phyloP scores from a whole-genome alignment of 2,888 invertebrate species.

The Cepaea hortensis region DNA sequence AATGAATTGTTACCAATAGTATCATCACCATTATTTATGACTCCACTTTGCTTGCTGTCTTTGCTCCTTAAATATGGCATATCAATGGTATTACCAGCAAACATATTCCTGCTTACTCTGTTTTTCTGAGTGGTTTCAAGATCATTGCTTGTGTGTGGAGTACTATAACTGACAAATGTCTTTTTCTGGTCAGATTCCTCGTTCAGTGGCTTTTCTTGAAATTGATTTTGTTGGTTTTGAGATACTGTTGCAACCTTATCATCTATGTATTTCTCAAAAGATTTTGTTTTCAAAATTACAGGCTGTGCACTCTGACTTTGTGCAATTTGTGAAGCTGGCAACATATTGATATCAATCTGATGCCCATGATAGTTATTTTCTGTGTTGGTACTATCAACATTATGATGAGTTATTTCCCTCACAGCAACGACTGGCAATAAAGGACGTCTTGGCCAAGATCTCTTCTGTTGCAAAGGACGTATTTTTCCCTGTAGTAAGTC shows the following conservation, averaged over 20 bases:
- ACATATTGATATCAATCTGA: neutral
- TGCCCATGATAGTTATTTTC: neutral
- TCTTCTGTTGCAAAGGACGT: constrained; percentile 22
- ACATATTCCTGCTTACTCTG: neutral
- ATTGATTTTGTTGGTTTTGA: neutral
- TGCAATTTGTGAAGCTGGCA: neutral
- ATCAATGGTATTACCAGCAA: neutral
- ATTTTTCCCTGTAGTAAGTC: constrained; percentile 37
- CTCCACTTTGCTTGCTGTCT: neutral
- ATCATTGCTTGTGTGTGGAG: neutral
- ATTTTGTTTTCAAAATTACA: neutral
- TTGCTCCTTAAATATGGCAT: neutral
- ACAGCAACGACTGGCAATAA: neutral
- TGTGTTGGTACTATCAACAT: neutral
- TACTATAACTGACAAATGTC: neutral
- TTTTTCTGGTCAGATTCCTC: neutral
- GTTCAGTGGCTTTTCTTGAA: neutral
- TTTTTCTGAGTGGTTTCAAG: neutral
- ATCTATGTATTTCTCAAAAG: neutral
- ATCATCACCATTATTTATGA: neutral
- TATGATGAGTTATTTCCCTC: neutral
- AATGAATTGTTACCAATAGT: neutral
- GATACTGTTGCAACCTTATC: neutral
- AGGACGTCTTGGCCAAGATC: constrained; percentile 48
- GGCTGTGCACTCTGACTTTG: neutral